Evolutionary conservation across 2,797 vertebrate genomes (phyloP).

Genomic region (Ctenosaura bakeri): DNA sequence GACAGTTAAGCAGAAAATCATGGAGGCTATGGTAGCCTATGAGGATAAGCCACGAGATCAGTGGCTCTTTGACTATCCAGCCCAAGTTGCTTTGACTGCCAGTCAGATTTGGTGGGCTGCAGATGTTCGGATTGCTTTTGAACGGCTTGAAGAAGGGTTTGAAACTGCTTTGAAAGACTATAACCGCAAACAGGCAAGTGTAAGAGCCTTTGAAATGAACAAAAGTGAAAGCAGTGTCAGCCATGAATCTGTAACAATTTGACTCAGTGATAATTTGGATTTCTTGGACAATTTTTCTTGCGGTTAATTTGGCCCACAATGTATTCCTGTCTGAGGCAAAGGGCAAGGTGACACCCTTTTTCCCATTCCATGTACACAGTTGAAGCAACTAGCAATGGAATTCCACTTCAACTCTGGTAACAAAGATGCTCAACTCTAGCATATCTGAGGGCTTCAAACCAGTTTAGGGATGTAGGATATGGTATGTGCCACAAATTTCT

Average conservation of each 20-base stretch:
- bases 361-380: neutral
- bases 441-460: neutral
- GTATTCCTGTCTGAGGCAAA: neutral
- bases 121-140: conserved; percentile 84
- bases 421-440: neutral
- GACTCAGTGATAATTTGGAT: neutral
- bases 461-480: neutral
- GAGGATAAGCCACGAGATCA: conserved; percentile 85
- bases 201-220: neutral
- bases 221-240: neutral
- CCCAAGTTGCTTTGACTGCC: conserved; percentile 79
- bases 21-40: conserved; percentile 79
- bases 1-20: conserved; percentile 81
- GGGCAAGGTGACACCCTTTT: neutral
- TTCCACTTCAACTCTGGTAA: neutral
- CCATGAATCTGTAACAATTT: neutral
- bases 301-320: neutral
- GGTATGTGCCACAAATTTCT: neutral
- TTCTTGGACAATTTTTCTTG: neutral
- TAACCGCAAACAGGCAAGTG: conserved; percentile 81
- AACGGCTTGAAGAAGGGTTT: conserved; percentile 83
- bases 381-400: neutral
- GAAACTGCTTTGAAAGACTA: conserved; percentile 85
- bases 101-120: conserved; percentile 77
- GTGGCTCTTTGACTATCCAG: conserved; percentile 83